Base-by-base conservation (phyloP, 2,113 vertebrate genomes). In the Panthera tigris region DNA sequence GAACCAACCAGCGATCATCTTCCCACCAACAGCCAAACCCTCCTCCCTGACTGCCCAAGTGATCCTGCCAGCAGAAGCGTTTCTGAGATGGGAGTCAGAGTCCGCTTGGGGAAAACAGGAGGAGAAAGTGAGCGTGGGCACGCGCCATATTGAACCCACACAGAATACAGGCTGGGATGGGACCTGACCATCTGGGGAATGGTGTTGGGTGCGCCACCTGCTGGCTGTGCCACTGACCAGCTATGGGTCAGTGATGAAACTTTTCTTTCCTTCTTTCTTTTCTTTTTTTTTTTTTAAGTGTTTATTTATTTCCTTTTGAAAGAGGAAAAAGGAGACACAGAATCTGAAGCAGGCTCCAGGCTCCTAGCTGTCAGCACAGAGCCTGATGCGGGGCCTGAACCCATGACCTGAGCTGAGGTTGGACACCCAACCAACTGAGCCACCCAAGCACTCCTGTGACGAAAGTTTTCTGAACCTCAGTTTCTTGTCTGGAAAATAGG, bases 141-240 rank as follows among this genome's bases (percentile, higher is more conserved):
- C 4, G 27, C 0, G 15, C 36, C n/a, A 18, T 21, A 9, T 3
- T 21, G 36, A 74, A 65, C 10, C 3, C 15, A 4, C 15, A 5
- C 19, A 16, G 18, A 29, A 19, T 91, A 57, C 68, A 68, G 50
- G n/a, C 61, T 29, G 39, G 68, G 52, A 39, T n/a, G 14, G 71
- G 65, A 31, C 76, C 27, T 12, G 31, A 31, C 27, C 15, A 1
- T 18, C 18, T 79, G 45, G 45, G 79, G 50, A 73, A 23, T 31
- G 66, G 61, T 36, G n/a, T 3, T n/a, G 50, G 66, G 50, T 45
- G 19, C 10, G 4, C 78, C 73, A 7, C 36, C 76, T 87, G 45
- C 92, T 61, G 89, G 36, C 14, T 87, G 55, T 69, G n/a, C 66
- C 57, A 1, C 65, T 29, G 21, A 45, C 48, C 31, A 55, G 78